These are phyloP conservation scores for Botrylloides violaceus DNA, from an alignment of 23 tunicate genomes.

Conservation along the genomic window DNA sequence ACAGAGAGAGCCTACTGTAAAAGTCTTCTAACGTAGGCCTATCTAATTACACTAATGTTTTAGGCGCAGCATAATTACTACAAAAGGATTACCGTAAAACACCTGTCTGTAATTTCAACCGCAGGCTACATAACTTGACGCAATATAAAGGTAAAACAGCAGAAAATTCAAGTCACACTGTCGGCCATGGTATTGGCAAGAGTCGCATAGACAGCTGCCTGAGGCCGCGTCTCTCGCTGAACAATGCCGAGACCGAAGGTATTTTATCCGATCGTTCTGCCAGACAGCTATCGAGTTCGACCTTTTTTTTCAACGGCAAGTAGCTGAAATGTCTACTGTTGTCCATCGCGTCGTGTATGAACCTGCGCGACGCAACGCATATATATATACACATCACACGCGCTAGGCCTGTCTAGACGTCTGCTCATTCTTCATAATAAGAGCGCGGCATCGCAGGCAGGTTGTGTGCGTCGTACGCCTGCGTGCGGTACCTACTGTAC, in stretches of 20 bases:
- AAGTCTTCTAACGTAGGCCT: too few species aligned
- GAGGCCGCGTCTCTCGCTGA: neutral
- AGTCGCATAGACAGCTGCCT: neutral
- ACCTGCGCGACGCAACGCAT: conserved; percentile 7
- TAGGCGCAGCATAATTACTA: too few species aligned
- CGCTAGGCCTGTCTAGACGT: conserved; percentile 39
- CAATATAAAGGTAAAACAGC: too few species aligned
- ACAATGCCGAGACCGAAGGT: neutral
- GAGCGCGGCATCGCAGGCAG: too few species aligned
- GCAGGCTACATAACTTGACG: too few species aligned
- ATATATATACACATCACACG: conserved; percentile 8
- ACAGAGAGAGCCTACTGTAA: too few species aligned
- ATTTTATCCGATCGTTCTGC: neutral
- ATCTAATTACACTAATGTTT: neutral
- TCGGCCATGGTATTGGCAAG: too few species aligned
- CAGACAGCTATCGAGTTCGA: neutral
- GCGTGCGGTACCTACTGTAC: too few species aligned
- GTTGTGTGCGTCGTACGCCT: too few species aligned
- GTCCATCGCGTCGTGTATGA: conserved; percentile 5
- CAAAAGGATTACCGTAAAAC: too few species aligned
- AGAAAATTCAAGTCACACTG: too few species aligned
- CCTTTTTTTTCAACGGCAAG: neutral
- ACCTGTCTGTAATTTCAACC: too few species aligned
- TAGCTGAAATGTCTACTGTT: neutral
- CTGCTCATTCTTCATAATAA: conserved; percentile 25